Conservation (phyloP, 1,140 invertebrate species). For the Macrotrachela quadricornifera region DNA sequence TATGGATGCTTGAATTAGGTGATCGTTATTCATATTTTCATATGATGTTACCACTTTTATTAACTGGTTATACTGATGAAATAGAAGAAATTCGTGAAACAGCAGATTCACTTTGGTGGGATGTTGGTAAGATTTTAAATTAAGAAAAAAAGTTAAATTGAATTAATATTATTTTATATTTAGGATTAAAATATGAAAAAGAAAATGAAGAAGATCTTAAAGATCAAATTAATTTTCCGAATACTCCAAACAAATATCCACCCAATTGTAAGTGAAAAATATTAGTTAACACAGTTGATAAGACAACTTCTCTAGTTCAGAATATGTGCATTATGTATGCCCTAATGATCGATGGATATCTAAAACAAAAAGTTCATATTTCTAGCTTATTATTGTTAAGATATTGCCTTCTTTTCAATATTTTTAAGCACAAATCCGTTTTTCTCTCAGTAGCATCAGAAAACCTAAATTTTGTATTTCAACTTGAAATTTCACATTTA, state of each 20-base stretch:
- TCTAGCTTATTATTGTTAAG: too few species aligned
- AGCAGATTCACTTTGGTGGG: conserved; percentile 41
- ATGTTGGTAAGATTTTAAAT: conserved; percentile 33
- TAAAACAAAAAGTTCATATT: too few species aligned
- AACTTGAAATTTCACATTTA: too few species aligned
- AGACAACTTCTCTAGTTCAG: too few species aligned
- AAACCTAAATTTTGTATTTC: too few species aligned
- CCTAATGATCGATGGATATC: too few species aligned
- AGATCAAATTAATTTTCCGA: conserved; percentile 46
- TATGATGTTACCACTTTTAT: conserved; percentile 46
- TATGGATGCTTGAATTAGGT: conserved; percentile 43
- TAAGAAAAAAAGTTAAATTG: neutral
- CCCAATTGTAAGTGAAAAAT: conserved; percentile 27
- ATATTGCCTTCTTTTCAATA: too few species aligned
- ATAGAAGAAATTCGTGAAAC: conserved; percentile 38
- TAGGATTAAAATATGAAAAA: conserved; percentile 38
- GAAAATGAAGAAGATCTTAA: conserved; percentile 56
- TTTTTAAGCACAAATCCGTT: too few species aligned
- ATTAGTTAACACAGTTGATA: too few species aligned
- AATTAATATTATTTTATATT: neutral
- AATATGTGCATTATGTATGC: too few species aligned
- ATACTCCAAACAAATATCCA: conserved; percentile 21
- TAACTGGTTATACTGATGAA: conserved; percentile 52
- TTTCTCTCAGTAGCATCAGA: too few species aligned
- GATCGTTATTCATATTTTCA: conserved; percentile 57